Conservation (phyloP, 2,797 vertebrate species). For the Chloroceryle amazona region DNA sequence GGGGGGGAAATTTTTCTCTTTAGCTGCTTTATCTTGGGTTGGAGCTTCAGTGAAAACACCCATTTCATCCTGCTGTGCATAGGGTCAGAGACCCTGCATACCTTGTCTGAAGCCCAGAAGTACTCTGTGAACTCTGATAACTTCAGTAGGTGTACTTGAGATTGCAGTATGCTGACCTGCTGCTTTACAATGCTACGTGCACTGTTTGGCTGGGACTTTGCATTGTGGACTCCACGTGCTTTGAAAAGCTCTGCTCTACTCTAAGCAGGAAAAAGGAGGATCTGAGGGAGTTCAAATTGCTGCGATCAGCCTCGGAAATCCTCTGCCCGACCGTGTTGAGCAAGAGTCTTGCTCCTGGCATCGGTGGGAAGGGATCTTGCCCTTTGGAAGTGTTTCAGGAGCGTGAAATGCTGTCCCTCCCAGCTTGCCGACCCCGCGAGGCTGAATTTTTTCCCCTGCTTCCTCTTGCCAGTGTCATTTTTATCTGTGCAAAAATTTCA, state of each 20-base stretch:
- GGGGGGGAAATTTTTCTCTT: neutral
- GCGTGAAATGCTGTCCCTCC: slow-evolving; percentile 23
- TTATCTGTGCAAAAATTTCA: neutral
- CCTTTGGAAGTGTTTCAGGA: slow-evolving; percentile 30
- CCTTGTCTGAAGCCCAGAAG: neutral
- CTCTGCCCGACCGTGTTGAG: neutral
- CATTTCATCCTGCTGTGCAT: fast-evolving
- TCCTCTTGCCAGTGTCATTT: neutral
- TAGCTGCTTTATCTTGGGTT: neutral
- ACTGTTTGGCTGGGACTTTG: neutral
- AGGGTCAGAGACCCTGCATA: neutral
- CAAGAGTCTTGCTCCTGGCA: neutral
- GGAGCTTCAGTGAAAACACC: neutral
- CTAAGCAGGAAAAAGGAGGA: slow-evolving; percentile 15
- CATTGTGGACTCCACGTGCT: neutral
- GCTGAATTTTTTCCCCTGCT: neutral
- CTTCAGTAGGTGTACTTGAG: neutral
- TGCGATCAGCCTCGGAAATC: neutral
- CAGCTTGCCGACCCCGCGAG: fast-evolving
- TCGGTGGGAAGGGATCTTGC: neutral
- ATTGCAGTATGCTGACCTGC: neutral
- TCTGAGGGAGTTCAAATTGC: slow-evolving; percentile 17
- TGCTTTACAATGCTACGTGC: neutral
- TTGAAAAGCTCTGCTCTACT: neutral
- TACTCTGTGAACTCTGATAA: neutral